These are phyloP conservation scores for Ifrita kowaldi DNA, from an alignment of 2,113 vertebrate genomes.

Conservation along the genomic window DNA sequence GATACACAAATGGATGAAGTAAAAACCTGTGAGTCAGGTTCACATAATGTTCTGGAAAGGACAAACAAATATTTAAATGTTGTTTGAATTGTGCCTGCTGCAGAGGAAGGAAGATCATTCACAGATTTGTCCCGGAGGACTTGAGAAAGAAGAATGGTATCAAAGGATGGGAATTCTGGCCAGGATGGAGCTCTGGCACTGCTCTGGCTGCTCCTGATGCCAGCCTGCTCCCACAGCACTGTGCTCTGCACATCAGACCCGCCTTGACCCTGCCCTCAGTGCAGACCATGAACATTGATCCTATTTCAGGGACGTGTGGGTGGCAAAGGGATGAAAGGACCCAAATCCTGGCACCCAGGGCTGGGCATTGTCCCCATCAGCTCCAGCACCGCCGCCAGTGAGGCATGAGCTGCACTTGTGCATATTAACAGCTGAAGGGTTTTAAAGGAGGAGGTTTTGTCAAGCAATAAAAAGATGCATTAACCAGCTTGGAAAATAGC, in stretches of 20 bases:
- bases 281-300: neutral
- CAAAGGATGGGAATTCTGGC: neutral
- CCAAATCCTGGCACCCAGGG: neutral
- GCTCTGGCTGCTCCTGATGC: neutral
- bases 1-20: rapidly evolving
- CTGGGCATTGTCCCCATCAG: neutral
- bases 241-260: neutral
- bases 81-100: neutral
- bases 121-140: neutral
- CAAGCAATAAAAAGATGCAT: neutral
- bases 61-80: neutral
- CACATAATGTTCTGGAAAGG: rapidly evolving
- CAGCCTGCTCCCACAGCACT: neutral
- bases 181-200: neutral
- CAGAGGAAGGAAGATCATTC: neutral
- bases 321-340: neutral
- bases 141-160: neutral
- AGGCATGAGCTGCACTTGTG: neutral
- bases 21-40: neutral
- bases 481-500: neutral
- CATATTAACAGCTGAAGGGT: neutral
- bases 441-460: neutral
- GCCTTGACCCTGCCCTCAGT: rapidly evolving
- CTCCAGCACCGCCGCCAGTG: neutral
- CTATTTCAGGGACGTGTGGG: rapidly evolving